These are phyloP conservation scores for Philypnodon macrostomus DNA, from an alignment of 2,797 vertebrate genomes.

Conservation along the genomic window DNA sequence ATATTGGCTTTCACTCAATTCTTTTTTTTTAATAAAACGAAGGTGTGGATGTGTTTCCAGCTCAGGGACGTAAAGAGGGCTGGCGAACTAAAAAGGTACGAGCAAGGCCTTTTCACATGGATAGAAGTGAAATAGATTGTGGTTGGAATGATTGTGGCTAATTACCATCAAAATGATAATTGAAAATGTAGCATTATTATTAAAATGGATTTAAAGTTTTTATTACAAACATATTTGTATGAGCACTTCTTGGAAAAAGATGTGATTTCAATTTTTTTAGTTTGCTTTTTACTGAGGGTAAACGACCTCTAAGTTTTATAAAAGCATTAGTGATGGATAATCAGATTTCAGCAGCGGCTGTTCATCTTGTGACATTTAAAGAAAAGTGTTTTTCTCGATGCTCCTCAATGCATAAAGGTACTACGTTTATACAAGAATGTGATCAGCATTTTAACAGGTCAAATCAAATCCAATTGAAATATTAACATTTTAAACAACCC, in stretches of 20 bases:
- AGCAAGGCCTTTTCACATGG: constrained; percentile 7
- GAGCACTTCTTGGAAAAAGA: no score
- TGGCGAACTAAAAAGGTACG: constrained; percentile 15
- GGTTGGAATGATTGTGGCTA: constrained; percentile 3
- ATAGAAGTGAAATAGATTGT: constrained; percentile 5
- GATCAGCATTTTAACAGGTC: no score
- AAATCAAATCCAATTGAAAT: no score
- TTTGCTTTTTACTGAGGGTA: neutral
- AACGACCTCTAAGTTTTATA: neutral
- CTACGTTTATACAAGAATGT: no score
- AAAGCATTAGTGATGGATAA: neutral
- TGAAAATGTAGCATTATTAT: neutral
- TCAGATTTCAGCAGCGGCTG: no score
- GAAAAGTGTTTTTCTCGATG: no score
- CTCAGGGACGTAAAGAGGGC: constrained; percentile 31
- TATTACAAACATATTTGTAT: no score
- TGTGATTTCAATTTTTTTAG: neutral
- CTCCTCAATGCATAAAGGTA: no score
- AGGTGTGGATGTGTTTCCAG: constrained; percentile 27
- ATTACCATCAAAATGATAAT: neutral
- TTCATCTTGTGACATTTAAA: no score
- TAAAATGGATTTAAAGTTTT: no score
- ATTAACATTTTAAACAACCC: no score
- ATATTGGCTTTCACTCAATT: constrained; percentile 46
- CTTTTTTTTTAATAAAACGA: constrained; percentile 37